Percentiles rank a stretch among this genome's conserved stretches.
phyloP scores from a whole-genome alignment of 2,797 vertebrate species.

The Sebastes nivosus region DNA sequence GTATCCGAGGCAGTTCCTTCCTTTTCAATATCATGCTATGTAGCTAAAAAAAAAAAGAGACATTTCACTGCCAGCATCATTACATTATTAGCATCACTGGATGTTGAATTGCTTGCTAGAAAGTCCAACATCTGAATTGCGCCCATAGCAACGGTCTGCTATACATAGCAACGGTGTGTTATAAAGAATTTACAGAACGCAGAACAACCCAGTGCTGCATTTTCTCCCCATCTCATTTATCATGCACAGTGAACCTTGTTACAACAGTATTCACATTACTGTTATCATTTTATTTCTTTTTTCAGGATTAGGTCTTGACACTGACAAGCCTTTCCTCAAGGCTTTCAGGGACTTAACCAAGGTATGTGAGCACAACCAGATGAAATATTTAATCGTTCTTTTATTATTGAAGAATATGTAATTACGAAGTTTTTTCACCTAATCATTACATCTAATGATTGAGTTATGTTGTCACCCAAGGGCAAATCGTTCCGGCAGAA shows the following conservation, averaged over 20 bases:
- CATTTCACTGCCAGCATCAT: too few relatives aligned
- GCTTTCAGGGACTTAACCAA: conserved; percentile 5
- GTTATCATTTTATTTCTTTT: background rate
- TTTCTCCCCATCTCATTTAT: background rate
- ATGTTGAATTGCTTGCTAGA: too few relatives aligned
- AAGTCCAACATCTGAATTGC: fast-evolving
- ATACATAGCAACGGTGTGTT: too few relatives aligned
- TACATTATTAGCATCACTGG: too few relatives aligned
- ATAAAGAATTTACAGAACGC: too few relatives aligned
- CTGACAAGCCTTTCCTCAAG: conserved; percentile 46
- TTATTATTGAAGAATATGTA: background rate
- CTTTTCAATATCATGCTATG: too few relatives aligned
- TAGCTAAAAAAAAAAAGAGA: too few relatives aligned
- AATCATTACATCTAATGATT: background rate
- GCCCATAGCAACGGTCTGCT: too few relatives aligned
- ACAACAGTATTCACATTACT: background rate
- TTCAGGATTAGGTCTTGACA: conserved; percentile 24
- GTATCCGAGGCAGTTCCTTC: too few relatives aligned
- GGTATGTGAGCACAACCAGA: conserved; percentile 40
- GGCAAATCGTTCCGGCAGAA: background rate
- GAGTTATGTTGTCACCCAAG: background rate
- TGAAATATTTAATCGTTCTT: fast-evolving
- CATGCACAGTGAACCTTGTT: background rate
- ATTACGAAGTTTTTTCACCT: background rate
- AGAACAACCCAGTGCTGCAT: background rate